Base-by-base conservation (phyloP, 92 coral and sea anemone species). In the Pocillopora meandrina region DNA sequence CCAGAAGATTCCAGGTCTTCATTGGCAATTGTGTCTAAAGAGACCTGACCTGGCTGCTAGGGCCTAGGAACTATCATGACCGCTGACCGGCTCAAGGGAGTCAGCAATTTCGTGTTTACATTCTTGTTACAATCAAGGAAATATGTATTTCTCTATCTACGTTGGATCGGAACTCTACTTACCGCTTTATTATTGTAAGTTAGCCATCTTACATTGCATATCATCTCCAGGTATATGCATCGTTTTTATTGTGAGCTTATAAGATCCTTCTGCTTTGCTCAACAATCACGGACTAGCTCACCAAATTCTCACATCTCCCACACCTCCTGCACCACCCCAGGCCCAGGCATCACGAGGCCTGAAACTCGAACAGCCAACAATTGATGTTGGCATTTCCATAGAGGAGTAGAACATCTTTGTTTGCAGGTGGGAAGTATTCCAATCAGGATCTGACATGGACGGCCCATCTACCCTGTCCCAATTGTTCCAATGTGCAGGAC, bases 361-460 rank as follows among this genome's bases (percentile, higher is more conserved):
- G 3, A 91, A 84, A 80, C 77, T 87, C 7, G 93, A 91, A 9
- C 82, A 89, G 72, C 91, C 91, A 42, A 91, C 84, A 65, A 77
- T 84, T 2, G 66, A 91, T 76, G 72, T 91, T 33, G 91, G 89
- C 75, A 64, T 84, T 35, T 79, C 87, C 26, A 59, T 49, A 6
- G 87, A 87, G 23, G 89, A 87, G 55, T 87, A 89, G 87, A 91
- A 87, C 56, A 85, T 84, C 49, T 90, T 90, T 56, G 60, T 69
- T 35, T 84, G 84, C 26, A 87, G 84, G 75, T 87, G 91, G 93
- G 82, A 87, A 21, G 89, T 91, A 12, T 87, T 91, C 59, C 66
- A 80, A 36, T 60, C 65, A 16, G 91, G 91, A 14, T 91, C 91
- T 10, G 91, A 89, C 71, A 84, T 90, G 42, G 80, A 87, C 18